Conservation (phyloP, 1,140 invertebrate genomes). For the Apis cerana region DNA sequence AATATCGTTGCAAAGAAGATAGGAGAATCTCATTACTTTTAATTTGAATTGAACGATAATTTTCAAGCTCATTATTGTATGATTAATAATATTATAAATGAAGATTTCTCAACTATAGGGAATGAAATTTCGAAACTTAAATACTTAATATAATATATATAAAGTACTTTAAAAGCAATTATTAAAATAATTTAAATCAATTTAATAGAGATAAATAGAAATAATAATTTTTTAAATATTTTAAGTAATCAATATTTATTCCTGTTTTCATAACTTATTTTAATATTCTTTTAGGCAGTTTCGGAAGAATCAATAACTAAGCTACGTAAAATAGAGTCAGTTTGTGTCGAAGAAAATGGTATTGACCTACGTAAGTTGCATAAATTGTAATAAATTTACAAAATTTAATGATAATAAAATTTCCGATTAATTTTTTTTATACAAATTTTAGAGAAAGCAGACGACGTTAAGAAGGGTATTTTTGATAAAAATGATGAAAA, state of each 20-base stretch:
- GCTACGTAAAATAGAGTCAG: constrained; percentile 49
- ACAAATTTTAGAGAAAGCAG: constrained; percentile 53
- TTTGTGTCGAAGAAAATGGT: constrained; percentile 64
- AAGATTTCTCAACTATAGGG: neutral
- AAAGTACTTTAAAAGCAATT: neutral
- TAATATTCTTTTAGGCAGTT: constrained; percentile 52
- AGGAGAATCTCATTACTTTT: neutral
- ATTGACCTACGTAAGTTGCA: constrained; percentile 64
- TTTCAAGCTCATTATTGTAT: neutral
- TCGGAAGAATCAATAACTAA: constrained; percentile 68
- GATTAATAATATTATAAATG: neutral
- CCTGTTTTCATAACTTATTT: too few species aligned
- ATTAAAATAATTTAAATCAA: too few species aligned
- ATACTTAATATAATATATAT: neutral
- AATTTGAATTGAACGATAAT: neutral
- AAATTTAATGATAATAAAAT: neutral
- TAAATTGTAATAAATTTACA: neutral
- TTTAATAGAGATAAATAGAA: too few species aligned
- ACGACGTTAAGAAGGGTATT: constrained; percentile 58
- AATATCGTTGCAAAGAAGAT: neutral
- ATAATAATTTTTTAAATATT: too few species aligned
- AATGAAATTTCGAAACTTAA: neutral
- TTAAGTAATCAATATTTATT: too few species aligned
- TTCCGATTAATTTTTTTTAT: neutral
- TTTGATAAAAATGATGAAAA: constrained; percentile 49